phyloP scores from a whole-genome alignment of 2,797 vertebrate species.

The Sciurus vulgaris region DNA sequence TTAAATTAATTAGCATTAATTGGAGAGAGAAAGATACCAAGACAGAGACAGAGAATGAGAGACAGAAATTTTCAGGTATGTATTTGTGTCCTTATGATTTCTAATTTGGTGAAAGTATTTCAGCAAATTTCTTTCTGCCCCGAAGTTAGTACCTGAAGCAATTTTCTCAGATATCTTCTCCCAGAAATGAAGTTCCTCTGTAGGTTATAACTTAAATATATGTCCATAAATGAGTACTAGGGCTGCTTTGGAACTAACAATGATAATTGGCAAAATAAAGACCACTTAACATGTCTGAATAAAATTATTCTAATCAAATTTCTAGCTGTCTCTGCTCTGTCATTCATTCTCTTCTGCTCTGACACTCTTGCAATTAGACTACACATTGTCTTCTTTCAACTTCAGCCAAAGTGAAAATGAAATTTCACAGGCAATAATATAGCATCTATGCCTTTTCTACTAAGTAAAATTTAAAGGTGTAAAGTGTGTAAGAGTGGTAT shows the following conservation, averaged over 20 bases:
- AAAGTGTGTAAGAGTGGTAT: not conserved
- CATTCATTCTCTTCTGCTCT: not conserved
- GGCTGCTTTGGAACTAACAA: slow-evolving; percentile 10
- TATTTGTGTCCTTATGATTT: not conserved
- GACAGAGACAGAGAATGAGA: not conserved
- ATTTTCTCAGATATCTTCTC: not conserved
- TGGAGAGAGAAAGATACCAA: not conserved
- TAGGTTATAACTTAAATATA: not conserved
- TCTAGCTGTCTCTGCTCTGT: not conserved
- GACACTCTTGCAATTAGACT: not conserved
- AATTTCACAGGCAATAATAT: not conserved
- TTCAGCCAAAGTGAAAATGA: slow-evolving; percentile 12
- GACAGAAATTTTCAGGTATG: not conserved
- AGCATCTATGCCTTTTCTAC: not conserved
- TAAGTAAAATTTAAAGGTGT: not conserved
- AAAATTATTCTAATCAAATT: slow-evolving; percentile 47
- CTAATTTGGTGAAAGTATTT: not conserved
- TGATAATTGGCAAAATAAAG: slow-evolving; percentile 65
- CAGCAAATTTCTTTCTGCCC: not conserved
- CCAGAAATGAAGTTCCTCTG: not conserved
- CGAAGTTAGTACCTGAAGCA: not conserved
- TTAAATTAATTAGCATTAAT: not conserved
- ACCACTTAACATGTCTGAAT: slow-evolving; percentile 37
- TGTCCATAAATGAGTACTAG: not conserved
- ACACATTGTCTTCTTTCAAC: not conserved